Evolutionary conservation across 2,888 invertebrate species (phyloP), one percentile per base, ranked within the genome.

Genomic region (Antitype chi): DNA sequence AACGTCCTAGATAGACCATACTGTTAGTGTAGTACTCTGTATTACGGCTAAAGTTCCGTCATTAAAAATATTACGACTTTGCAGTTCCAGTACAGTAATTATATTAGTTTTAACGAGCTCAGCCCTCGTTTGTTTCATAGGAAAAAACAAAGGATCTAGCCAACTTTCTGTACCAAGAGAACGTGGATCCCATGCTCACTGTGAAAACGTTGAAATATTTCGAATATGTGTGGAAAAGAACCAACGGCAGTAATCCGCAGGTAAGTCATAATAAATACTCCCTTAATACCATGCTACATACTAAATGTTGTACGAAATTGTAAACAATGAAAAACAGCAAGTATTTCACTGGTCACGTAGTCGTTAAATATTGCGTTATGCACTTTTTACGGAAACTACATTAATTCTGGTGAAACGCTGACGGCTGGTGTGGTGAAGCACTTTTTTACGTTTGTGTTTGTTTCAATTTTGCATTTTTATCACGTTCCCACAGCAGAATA

Each of bases 221-320:
- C 76, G 96, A 97, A 88, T 97, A 97, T 86, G 94, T 96, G 62
- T 97, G 97, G 97, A 96, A 96, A 83, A 93, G 97, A 85, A 97
- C 97, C 3, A 95, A 95, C 73, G 97, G 97, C 15, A 95, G 96
- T 84, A 94, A 96, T 80, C 95, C 96, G 23, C 97, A 97, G 91
- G 96, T 95, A 81, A 84, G 91, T 91, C 78, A 73, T 85, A 77
- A 78, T 49, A 49, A 64, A 76, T 68, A 32, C 32, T 60, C 17
- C 59, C 28, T 63, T 52, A 63, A 43, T 47, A 53, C 28, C 53
- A 52, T 53, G 13, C 15, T 63, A 32, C n/a, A 32, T 53, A 59
- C 53, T 52, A 59, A 28, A 72, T 72, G 49, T 60, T 78, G 77
- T 55, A 81, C 32, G 17, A 28, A 59, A 74, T 75, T 76, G 64